Conservation (phyloP, 2,797 vertebrate species). For the Momotus momota region DNA sequence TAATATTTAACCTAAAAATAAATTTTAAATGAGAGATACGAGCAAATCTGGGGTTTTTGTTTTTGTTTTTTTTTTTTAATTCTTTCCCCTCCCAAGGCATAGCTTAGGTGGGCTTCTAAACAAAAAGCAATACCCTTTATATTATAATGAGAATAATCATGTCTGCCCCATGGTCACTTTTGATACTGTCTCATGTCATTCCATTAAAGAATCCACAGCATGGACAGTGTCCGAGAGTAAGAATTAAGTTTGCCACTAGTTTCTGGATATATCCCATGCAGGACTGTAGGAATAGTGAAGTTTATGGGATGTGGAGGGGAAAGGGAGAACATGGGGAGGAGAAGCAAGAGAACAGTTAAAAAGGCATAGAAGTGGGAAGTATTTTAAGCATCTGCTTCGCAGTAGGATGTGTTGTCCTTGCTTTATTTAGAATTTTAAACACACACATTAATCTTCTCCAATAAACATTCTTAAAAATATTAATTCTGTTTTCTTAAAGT, state of each 20-base stretch:
- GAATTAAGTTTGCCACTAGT: background rate
- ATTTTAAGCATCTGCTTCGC: background rate
- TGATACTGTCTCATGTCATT: background rate
- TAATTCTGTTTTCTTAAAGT: slow-evolving; percentile 38
- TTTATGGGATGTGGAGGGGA: background rate
- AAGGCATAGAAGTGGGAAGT: background rate
- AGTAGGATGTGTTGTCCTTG: background rate
- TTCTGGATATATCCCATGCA: accelerated
- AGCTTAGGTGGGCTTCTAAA: background rate
- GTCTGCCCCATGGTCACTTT: background rate
- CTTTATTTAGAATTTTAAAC: slow-evolving; percentile 21
- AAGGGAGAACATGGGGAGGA: background rate
- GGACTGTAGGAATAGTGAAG: background rate
- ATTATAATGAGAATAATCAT: background rate
- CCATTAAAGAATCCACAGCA: background rate
- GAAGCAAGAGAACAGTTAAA: background rate
- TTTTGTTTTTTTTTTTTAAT: background rate
- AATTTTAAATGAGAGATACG: background rate
- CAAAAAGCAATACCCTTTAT: background rate
- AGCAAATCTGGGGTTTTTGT: no score
- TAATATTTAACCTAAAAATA: background rate
- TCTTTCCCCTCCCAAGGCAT: background rate
- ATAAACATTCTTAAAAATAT: slow-evolving; percentile 31
- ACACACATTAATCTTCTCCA: background rate
- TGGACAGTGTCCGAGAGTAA: background rate